A percentile compares a stretch with the other conserved stretches of the same genome.
Evolutionary conservation across 2,797 vertebrate species (phyloP).

Genomic region (Vultur gryphus): DNA sequence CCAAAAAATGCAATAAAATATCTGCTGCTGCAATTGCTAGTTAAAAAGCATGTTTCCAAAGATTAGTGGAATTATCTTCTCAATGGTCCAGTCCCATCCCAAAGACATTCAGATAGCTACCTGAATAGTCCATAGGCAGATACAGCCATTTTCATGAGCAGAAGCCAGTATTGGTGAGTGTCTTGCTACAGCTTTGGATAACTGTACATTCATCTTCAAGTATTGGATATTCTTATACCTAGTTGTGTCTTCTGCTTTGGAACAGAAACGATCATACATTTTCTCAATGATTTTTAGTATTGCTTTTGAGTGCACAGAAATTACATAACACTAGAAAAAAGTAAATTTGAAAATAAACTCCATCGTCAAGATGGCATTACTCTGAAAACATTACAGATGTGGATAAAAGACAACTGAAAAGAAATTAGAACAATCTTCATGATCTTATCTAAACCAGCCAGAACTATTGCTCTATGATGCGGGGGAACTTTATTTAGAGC

Average conservation of each 20-base stretch:
- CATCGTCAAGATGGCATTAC: neutral
- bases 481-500: neutral
- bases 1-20: neutral
- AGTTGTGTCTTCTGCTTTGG: neutral
- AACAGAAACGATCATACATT: neutral
- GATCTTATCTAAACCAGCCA: neutral
- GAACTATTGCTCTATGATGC: neutral
- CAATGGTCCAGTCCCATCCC: neutral
- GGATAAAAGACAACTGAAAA: neutral
- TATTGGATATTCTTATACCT: neutral
- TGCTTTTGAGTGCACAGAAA: neutral
- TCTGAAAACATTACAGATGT: neutral
- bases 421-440: neutral
- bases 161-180: conserved; percentile 53
- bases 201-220: neutral
- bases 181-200: neutral
- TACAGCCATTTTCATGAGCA: conserved; percentile 64
- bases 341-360: neutral
- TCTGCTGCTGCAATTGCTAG: neutral
- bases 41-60: neutral
- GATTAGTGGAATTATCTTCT: neutral
- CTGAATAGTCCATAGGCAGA: conserved; percentile 65
- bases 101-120: conserved; percentile 4
- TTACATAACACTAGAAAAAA: neutral
- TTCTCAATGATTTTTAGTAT: neutral